A percentile compares a stretch with the other conserved stretches of the same genome.
phyloP scores from a whole-genome alignment of 1,140 invertebrate genomes.

The Cecropterus lyciades region DNA sequence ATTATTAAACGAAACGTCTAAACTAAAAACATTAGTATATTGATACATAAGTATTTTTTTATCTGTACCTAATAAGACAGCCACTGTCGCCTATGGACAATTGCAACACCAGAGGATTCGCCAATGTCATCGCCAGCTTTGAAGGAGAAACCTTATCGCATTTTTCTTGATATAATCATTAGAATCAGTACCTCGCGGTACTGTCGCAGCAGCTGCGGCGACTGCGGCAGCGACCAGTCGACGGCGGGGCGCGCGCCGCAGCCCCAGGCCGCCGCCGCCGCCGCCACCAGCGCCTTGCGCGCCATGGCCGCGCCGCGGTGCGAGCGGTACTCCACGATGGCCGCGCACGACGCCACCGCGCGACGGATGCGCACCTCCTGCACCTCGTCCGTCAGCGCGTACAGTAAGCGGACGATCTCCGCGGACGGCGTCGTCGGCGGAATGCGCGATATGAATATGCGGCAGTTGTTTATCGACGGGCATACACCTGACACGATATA shows the following conservation, averaged over 20 bases:
- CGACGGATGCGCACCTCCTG: conserved; percentile 74
- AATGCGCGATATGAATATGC: conserved; percentile 76
- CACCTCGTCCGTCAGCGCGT: conserved; percentile 75
- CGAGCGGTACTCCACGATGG: conserved; percentile 75
- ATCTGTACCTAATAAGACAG: too few species aligned
- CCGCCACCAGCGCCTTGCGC: conserved; percentile 70
- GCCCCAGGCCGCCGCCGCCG: conserved; percentile 71
- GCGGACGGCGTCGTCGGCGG: conserved; percentile 65
- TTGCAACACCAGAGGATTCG: too few species aligned
- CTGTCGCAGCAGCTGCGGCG: conserved; percentile 70
- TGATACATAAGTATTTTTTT: too few species aligned
- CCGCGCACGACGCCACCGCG: conserved; percentile 63
- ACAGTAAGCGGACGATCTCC: conserved; percentile 72
- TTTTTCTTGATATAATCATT: too few species aligned
- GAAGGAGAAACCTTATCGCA: too few species aligned
- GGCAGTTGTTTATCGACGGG: conserved; percentile 78
- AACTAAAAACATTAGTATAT: too few species aligned
- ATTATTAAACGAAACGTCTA: too few species aligned
- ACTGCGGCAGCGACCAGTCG: conserved; percentile 76
- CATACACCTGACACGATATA: conserved; percentile 59
- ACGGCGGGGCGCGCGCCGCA: conserved; percentile 69
- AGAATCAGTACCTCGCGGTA: conserved; percentile 63
- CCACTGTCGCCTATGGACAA: too few species aligned
- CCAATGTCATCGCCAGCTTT: too few species aligned
- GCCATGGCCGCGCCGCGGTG: conserved; percentile 77